Evolutionary conservation across 2,888 invertebrate species (phyloP).

Genomic region (Notocelia uddmanniana): DNA sequence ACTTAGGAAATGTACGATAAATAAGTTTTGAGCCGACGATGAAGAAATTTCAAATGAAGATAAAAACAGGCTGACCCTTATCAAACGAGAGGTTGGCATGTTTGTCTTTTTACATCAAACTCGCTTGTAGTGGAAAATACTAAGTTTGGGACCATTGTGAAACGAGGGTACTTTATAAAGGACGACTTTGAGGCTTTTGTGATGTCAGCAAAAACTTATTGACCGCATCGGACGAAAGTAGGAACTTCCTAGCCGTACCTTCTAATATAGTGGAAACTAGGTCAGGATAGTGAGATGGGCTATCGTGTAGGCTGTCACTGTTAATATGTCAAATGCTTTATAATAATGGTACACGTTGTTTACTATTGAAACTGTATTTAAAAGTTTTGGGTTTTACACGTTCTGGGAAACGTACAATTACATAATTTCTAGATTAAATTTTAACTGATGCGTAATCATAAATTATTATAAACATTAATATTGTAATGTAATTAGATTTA

Average conservation of each 20-base stretch:
- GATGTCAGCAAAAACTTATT: neutral
- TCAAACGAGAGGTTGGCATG: constrained; percentile 56
- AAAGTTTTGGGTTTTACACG: neutral
- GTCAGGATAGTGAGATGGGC: neutral
- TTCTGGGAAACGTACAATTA: too few relatives aligned
- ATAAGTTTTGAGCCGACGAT: constrained; percentile 48
- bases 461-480: too few relatives aligned
- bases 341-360: neutral
- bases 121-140: constrained; percentile 15
- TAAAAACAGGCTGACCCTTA: constrained; percentile 65
- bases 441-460: too few relatives aligned
- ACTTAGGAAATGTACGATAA: constrained; percentile 46
- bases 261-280: neutral
- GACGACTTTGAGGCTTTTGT: constrained; percentile 7
- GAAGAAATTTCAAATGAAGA: constrained; percentile 54
- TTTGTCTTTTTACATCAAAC: constrained; percentile 53
- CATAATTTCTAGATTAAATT: too few relatives aligned
- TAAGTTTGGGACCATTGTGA: constrained; percentile 12
- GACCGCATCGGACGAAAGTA: neutral
- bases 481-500: too few relatives aligned
- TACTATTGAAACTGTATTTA: neutral
- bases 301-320: neutral
- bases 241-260: neutral
- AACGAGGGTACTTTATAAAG: constrained; percentile 11
- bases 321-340: neutral